Base-by-base conservation (phyloP, 2,797 vertebrate species). In the Falco naumanni region DNA sequence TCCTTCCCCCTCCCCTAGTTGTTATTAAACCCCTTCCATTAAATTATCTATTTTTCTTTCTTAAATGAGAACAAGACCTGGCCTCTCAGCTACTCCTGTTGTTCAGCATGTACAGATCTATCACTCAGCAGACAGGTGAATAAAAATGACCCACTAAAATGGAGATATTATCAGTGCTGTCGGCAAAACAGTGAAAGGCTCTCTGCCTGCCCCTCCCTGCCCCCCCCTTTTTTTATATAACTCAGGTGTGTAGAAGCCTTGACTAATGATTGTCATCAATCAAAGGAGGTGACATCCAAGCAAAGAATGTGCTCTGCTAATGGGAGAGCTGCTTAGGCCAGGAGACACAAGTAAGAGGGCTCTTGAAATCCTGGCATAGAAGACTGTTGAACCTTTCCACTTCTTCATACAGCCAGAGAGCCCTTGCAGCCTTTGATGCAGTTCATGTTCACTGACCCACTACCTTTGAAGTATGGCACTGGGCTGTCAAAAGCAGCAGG, bases 231-330 rank as follows among this genome's bases (percentile, higher is more conserved):
- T 34, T 34, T 65, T 20, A 57, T 9, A 76, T 84, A 90, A 95
- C 97, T 97, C 95, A 96, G 97, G 97, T 96, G 96, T 83, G 84
- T 34, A 13, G 87, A 39, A 77, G 95, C 84, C 90, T 84, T 80
- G 90, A 93, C 96, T 98, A 97, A 97, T 66, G 95, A 94, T 64
- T 87, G 86, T 90, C 96, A 96, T 97, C 95, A 92, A 89, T 98
- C 97, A 97, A 61, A 94, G 75, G 84, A 92, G 28, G 39, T 13
- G 28, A 95, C 91, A 93, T 90, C 63, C 84, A 89, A 65, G 95
- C 43, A 41, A 97, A 86, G 92, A 96, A 96, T 81, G 51, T 54
- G 77, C 65, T 88, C 74, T 66, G 3, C 85, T 97, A 96, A 96
- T 64, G 88, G 89, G 89, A 75, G 93, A 94, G 84, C 89, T 75